phyloP scores from a whole-genome alignment of 2,113 vertebrate genomes.

The Peromyscus polionotus region DNA sequence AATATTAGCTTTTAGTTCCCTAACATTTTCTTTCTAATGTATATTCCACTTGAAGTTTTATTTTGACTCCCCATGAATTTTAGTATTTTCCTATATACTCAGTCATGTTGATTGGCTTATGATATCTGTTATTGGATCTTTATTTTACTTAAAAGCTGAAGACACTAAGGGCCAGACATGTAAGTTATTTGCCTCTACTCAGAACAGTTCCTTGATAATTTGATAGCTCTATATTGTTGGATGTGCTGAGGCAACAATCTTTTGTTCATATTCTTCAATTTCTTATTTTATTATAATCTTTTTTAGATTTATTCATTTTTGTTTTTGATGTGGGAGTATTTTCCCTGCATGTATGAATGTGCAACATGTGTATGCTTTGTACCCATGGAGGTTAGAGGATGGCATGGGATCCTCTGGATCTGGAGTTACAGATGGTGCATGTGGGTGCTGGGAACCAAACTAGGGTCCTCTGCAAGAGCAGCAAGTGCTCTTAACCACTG shows the following conservation, averaged over 20 bases:
- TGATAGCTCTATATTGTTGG: not conserved
- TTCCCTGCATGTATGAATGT: not conserved
- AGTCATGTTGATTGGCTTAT: not conserved
- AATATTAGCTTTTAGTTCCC: not conserved
- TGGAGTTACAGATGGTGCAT: not conserved
- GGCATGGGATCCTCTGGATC: too few relatives aligned
- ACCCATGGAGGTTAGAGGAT: not conserved
- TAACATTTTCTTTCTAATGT: not conserved
- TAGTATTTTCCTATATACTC: not conserved
- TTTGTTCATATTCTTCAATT: not conserved
- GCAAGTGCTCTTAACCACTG: not conserved
- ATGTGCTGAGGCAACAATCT: not conserved
- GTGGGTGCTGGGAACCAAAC: not conserved
- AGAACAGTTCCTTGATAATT: not conserved
- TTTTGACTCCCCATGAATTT: not conserved
- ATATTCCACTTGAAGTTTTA: not conserved
- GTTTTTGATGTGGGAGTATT: not conserved
- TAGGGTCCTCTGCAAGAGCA: not conserved
- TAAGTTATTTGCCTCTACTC: not conserved
- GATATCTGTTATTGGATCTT: not conserved
- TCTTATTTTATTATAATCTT: not conserved
- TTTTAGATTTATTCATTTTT: not conserved
- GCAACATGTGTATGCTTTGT: not conserved
- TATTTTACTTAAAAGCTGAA: not conserved
- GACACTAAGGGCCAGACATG: not conserved